Conservation (phyloP, 2,113 vertebrate genomes). For the Narcine bancroftii region DNA sequence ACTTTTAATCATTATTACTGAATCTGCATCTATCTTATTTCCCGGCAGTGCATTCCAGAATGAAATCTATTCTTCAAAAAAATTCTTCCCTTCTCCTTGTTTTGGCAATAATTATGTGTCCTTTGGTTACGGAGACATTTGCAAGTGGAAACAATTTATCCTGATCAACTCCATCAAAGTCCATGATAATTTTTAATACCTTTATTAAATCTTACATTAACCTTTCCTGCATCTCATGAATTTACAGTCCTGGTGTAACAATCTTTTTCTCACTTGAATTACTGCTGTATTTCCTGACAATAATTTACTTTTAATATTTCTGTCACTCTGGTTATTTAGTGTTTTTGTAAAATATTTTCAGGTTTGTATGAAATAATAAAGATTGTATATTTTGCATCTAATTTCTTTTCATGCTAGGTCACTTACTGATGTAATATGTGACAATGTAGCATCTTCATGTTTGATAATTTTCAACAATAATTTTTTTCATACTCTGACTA, state of each 20-base stretch:
- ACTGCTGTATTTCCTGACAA: background rate
- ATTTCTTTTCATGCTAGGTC: background rate
- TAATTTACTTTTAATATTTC: background rate
- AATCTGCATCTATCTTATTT: background rate
- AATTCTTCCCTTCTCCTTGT: background rate
- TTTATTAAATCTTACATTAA: conserved; percentile 7
- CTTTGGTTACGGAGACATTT: background rate
- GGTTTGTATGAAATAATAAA: background rate
- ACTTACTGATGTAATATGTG: background rate
- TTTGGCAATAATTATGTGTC: background rate
- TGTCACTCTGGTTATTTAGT: background rate
- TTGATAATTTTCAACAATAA: background rate
- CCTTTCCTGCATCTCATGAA: conserved; percentile 22
- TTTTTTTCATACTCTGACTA: no score
- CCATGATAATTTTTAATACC: background rate
- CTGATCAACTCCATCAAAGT: background rate
- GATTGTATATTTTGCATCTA: background rate
- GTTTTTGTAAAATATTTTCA: conserved; percentile 13
- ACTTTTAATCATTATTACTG: background rate
- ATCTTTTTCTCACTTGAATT: background rate
- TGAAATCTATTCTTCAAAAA: background rate
- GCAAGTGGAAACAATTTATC: background rate
- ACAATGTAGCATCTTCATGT: background rate
- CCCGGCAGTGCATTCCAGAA: background rate
- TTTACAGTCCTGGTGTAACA: background rate